Conservation (phyloP, 2,113 vertebrate species). For the Fregata magnificens region DNA sequence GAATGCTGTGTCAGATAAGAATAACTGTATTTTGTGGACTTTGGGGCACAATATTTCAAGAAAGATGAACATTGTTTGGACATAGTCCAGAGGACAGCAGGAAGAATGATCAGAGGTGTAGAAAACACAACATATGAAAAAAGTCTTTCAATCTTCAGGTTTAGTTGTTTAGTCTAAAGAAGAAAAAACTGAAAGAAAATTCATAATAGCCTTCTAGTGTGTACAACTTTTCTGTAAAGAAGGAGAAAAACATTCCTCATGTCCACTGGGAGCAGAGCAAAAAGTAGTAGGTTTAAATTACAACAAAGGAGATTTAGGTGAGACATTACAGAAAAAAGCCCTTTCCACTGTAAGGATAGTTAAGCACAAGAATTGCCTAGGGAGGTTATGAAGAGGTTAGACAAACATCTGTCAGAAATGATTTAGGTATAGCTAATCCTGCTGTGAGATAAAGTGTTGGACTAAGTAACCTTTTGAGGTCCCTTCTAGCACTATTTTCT, state of each 20-base stretch:
- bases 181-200: not conserved
- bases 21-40: not conserved
- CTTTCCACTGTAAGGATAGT: slow-evolving; percentile 62
- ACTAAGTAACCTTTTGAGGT: slow-evolving; percentile 58
- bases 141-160: slow-evolving; percentile 34
- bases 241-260: slow-evolving; percentile 46
- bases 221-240: slow-evolving; percentile 25
- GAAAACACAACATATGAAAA: not conserved
- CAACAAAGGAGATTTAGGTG: slow-evolving; percentile 64
- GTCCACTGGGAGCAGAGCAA: slow-evolving; percentile 33
- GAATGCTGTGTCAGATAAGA: not conserved
- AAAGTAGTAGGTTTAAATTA: slow-evolving; percentile 56
- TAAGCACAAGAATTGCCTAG: slow-evolving; percentile 62
- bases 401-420: slow-evolving; percentile 68
- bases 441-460: slow-evolving; percentile 53
- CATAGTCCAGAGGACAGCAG: not conserved
- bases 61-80: not conserved
- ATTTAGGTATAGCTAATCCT: slow-evolving; percentile 61
- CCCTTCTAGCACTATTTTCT: slow-evolving; percentile 40
- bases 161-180: slow-evolving; percentile 41
- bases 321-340: slow-evolving; percentile 50
- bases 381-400: slow-evolving; percentile 69
- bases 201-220: slow-evolving; percentile 8
- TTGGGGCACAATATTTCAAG: not conserved
- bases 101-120: slow-evolving; percentile 9